Evolutionary conservation across 2,888 invertebrate genomes (phyloP).

Genomic region (Cremastinae sp.): DNA sequence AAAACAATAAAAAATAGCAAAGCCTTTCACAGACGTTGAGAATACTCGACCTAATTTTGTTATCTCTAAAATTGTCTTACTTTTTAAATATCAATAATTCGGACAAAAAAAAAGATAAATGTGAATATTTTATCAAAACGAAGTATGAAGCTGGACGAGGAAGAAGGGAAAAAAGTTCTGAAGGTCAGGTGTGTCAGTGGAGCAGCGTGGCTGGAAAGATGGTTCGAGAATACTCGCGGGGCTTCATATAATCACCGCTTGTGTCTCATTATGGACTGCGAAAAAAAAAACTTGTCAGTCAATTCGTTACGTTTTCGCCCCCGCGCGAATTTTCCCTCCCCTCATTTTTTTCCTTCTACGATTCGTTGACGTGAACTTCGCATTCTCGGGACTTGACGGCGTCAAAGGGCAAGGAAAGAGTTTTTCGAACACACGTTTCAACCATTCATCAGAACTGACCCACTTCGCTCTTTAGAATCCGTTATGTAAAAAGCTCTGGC

Average conservation of each 20-base stretch:
- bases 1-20: too few relatives aligned
- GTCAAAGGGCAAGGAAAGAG: constrained; percentile 24
- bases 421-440: constrained; percentile 49
- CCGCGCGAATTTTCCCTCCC: not conserved
- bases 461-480: constrained; percentile 66
- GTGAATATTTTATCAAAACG: not conserved
- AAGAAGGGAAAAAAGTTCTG: constrained; percentile 25
- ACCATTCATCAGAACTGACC: constrained; percentile 67
- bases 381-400: not conserved
- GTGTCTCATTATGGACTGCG: constrained; percentile 36
- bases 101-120: not conserved
- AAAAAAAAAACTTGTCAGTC: constrained; percentile 7
- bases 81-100: not conserved
- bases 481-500: constrained; percentile 70
- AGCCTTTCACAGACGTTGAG: too few relatives aligned
- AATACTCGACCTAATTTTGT: constrained; percentile 6
- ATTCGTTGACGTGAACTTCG: not conserved
- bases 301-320: not conserved
- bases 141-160: not conserved
- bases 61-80: too few relatives aligned
- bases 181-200: constrained; percentile 33
- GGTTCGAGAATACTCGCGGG: constrained; percentile 33
- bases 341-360: not conserved
- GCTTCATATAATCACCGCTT: constrained; percentile 53
- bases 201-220: constrained; percentile 40